Evolutionary conservation across 2,113 vertebrate genomes (phyloP).

Genomic region (Redunca redunca): DNA sequence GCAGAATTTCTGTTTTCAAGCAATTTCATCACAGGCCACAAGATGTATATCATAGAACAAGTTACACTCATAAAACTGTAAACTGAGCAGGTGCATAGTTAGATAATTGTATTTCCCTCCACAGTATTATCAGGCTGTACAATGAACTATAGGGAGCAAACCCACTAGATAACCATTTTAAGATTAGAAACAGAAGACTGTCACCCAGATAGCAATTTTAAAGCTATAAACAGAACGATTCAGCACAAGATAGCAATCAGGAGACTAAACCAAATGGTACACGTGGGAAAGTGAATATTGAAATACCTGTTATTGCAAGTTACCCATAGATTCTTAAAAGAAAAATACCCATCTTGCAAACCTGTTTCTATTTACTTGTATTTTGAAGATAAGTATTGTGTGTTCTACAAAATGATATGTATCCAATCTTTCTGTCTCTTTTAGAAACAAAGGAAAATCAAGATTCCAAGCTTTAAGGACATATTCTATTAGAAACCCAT

Average conservation of each 20-base stretch:
- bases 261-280: conserved; percentile 57
- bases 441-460: conserved; percentile 17
- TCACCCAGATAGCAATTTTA: conserved; percentile 70
- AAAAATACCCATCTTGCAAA: conserved; percentile 33
- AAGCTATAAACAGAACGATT: conserved; percentile 67
- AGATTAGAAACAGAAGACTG: conserved; percentile 66
- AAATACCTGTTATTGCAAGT: conserved; percentile 42
- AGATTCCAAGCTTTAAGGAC: not conserved
- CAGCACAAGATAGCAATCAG: conserved; percentile 56
- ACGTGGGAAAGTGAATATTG: conserved; percentile 44
- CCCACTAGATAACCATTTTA: conserved; percentile 50
- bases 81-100: conserved; percentile 44
- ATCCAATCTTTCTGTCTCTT: not conserved
- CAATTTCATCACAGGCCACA: not conserved
- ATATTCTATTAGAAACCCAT: not conserved
- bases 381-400: not conserved
- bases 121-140: conserved; percentile 43
- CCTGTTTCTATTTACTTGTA: not conserved
- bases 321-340: conserved; percentile 37
- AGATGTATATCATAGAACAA: conserved; percentile 25
- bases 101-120: conserved; percentile 65
- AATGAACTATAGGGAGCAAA: conserved; percentile 49
- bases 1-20: conserved; percentile 37
- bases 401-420: not conserved
- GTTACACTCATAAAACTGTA: conserved; percentile 48